phyloP scores from a whole-genome alignment of 2,113 vertebrate genomes.

The Ptychochromis oligacanthus region DNA sequence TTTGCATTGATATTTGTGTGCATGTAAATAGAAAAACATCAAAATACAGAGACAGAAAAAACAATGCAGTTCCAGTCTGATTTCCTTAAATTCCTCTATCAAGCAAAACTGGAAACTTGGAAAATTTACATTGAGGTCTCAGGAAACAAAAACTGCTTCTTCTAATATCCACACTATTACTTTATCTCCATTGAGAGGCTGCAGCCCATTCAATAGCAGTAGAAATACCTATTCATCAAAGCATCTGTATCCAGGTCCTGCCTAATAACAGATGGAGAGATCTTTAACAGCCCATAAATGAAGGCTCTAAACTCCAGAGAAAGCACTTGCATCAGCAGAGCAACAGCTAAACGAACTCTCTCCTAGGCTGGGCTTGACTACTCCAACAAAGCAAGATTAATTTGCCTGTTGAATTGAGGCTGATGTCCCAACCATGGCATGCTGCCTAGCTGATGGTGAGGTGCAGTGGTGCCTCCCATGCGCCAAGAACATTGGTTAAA shows the following conservation, averaged over 20 bases:
- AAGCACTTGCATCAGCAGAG: slow-evolving; percentile 79
- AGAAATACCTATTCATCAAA: slow-evolving; percentile 78
- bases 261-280: slow-evolving; percentile 75
- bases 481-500: slow-evolving; percentile 48
- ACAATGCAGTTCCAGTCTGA: neutral
- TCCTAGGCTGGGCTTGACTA: slow-evolving; percentile 73
- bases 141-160: slow-evolving; percentile 68
- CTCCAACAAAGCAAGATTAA: slow-evolving; percentile 84
- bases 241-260: slow-evolving; percentile 31
- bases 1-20: slow-evolving; percentile 7
- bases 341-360: slow-evolving; percentile 63
- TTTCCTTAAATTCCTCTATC: slow-evolving; percentile 29
- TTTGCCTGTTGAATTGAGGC: slow-evolving; percentile 81
- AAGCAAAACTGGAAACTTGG: slow-evolving; percentile 48
- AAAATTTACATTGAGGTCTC: slow-evolving; percentile 49
- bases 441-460: slow-evolving; percentile 69
- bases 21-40: slow-evolving; percentile 2
- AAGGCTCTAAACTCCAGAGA: slow-evolving; percentile 72
- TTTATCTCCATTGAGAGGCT: slow-evolving; percentile 60
- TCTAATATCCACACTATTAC: slow-evolving; percentile 67
- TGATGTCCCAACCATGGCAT: slow-evolving; percentile 66
- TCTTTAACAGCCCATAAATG: slow-evolving; percentile 80
- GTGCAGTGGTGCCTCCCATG: slow-evolving; percentile 47
- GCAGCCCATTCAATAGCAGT: slow-evolving; percentile 64
- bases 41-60: slow-evolving; percentile 10